A percentile compares a stretch with the other conserved stretches of the same genome.
phyloP scores from a whole-genome alignment of 2,888 invertebrate species.

The Pristionchus maxplancki region DNA sequence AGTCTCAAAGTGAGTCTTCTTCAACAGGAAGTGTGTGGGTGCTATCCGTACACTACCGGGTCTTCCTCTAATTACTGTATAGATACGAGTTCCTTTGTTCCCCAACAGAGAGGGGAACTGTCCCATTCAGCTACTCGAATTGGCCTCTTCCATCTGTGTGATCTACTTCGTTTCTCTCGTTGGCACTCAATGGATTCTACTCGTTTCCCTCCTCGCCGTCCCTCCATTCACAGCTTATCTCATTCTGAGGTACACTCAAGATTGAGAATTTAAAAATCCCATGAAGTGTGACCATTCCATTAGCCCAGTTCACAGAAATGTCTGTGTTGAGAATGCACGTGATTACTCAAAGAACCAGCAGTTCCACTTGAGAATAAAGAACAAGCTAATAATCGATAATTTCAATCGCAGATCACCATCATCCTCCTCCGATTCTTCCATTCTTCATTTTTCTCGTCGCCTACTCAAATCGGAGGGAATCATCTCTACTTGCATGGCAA shows the following conservation, averaged over 20 bases:
- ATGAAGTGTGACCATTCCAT: too few relatives aligned
- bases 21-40: not conserved
- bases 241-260: slow-evolving; percentile 15
- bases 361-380: not conserved
- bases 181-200: slow-evolving; percentile 48
- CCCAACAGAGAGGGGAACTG: not conserved
- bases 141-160: not conserved
- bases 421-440: not conserved
- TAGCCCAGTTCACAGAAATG: too few relatives aligned
- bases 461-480: slow-evolving; percentile 9
- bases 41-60: slow-evolving; percentile 19
- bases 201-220: not conserved
- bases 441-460: slow-evolving; percentile 42
- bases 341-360: not conserved
- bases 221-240: slow-evolving; percentile 43
- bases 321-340: not conserved
- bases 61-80: not conserved
- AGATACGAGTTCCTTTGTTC: not conserved
- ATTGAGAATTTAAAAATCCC: too few relatives aligned
- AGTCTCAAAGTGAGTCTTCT: slow-evolving; percentile 32
- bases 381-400: not conserved
- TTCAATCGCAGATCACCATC: not conserved
- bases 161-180: slow-evolving; percentile 34
- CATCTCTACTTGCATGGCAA: slow-evolving; percentile 33
- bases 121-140: slow-evolving; percentile 14